Evolutionary conservation across 2,888 invertebrate species (phyloP).

Genomic region (Nymphalis urticae): DNA sequence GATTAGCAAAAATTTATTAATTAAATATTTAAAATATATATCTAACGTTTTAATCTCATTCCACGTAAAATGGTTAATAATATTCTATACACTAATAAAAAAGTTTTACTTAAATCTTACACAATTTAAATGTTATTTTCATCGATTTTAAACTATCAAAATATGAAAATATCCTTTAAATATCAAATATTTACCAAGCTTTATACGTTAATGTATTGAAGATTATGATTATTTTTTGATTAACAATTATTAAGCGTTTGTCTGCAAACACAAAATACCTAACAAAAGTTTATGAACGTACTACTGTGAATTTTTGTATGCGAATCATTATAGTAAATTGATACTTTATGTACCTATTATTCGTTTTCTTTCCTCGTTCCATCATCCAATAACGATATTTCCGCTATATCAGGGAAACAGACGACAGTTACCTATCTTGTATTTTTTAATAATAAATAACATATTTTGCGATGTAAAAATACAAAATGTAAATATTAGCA

Average conservation of each 20-base stretch:
- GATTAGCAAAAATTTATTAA: constrained; percentile 3
- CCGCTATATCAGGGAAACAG: too few species aligned
- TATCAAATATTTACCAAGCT: neutral
- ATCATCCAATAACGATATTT: too few species aligned
- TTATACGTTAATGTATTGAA: constrained; percentile 10
- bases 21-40: neutral
- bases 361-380: constrained; percentile 37
- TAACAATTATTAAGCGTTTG: constrained; percentile 10
- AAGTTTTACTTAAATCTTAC: neutral
- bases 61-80: neutral
- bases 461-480: neutral
- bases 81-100: neutral
- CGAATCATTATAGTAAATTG: constrained; percentile 65
- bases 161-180: neutral
- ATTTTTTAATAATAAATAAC: neutral
- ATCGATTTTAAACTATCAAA: constrained; percentile 4
- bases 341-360: constrained; percentile 56
- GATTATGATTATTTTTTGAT: constrained; percentile 15
- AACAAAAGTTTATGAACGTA: constrained; percentile 54
- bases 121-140: too few species aligned
- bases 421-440: too few species aligned
- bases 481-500: neutral
- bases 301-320: constrained; percentile 53
- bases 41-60: neutral
- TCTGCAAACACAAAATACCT: constrained; percentile 47